Base-by-base conservation (phyloP, 2,888 invertebrate species). In the Heliconius aoede region DNA sequence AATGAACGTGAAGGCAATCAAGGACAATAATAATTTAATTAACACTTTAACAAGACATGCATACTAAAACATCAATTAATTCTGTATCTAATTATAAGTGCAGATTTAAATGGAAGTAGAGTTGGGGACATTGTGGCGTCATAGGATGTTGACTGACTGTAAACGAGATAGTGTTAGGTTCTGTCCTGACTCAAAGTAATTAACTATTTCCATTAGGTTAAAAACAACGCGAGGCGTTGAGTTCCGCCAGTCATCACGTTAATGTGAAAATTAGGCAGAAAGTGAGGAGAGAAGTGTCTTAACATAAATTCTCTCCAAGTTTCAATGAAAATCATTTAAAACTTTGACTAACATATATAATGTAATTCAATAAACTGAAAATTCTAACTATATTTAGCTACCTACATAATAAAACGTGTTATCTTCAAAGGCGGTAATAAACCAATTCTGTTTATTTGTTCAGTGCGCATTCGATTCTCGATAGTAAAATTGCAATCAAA, bases 401-500 rank as follows among this genome's bases (percentile, higher is more conserved):
- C 24, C 11, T 30, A 69, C n/a, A 24, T 69, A 69, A 69, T 69
- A 69, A 69, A 69, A 69, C 55, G n/a, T 51, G 46, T 69, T 32
- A 69, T 69, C 69, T 55, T 69, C 69, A 72, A 72, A 72, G 72
- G 26, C 26, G 40, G 72, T 60, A 28, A 72, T 72, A 72, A 72
- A 72, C 72, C 9, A 11, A 40, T 21, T 11, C 26, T 83, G 82
- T 86, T 85, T 86, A 83, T 86, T 86, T 86, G 77, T 82, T 79
- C 80, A 69, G 72, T 79, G 78, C 77, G 80, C 77, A 79, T 86
- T 85, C 85, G 86, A 86, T 84, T 84, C 83, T 73, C 78, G 78
- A 81, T 81, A 74, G 80, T 86, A 86, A 87, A 87, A 86, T 73
- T 32, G 82, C 83, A 76, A 86, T 86, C 82, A 86, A 86, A 80